Conservation (phyloP, 2,113 vertebrate species). For the Neofelis nebulosa region DNA sequence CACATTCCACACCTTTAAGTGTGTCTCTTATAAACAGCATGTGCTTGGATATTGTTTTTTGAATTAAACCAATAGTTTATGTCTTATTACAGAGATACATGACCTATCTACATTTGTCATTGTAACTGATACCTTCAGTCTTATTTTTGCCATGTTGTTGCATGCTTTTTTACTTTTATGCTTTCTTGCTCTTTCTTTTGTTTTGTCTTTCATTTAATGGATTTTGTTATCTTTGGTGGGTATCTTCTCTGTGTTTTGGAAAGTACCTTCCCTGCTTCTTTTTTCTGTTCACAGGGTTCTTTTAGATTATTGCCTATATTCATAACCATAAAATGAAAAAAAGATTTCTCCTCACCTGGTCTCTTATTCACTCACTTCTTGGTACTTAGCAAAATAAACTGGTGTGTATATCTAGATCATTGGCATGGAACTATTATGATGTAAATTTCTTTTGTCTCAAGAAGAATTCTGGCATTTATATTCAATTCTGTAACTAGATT, state of each 20-base stretch:
- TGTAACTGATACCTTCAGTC: too few relatives aligned
- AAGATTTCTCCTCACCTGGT: not conserved
- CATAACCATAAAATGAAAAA: not conserved
- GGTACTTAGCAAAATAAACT: not conserved
- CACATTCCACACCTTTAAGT: not conserved
- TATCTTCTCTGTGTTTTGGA: not conserved
- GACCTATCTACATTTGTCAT: not conserved
- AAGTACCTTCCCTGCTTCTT: not conserved
- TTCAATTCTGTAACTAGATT: not conserved
- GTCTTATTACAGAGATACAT: not conserved
- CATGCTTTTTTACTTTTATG: not conserved
- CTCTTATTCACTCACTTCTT: not conserved
- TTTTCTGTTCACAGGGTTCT: not conserved
- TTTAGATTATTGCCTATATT: not conserved
- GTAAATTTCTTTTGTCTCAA: not conserved
- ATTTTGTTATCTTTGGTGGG: not conserved
- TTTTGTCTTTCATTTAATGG: not conserved
- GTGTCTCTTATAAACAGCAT: not conserved
- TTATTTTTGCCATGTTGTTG: not conserved
- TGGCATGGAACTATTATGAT: not conserved
- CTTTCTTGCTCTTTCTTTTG: not conserved
- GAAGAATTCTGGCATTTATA: not conserved
- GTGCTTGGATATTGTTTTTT: not conserved
- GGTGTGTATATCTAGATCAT: not conserved
- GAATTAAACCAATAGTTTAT: not conserved